Conservation (phyloP, 2,888 invertebrate genomes). For the Himalopsyche tibetana region DNA sequence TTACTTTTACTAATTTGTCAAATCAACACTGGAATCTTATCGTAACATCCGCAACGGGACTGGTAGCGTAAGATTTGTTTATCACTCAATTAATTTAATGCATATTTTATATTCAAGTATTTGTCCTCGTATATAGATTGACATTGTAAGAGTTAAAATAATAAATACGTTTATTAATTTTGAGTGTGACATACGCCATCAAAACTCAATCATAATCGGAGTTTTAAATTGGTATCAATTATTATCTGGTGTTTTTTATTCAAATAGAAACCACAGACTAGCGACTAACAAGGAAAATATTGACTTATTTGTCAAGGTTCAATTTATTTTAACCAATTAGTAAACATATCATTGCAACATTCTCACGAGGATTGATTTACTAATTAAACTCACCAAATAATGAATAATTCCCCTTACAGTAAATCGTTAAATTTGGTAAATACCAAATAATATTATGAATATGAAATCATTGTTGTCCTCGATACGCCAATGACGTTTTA, state of each 20-base stretch:
- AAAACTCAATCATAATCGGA: too few species aligned
- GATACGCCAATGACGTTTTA: slow-evolving; percentile 18
- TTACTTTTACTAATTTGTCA: too few species aligned
- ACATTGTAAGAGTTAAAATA: too few species aligned
- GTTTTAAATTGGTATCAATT: background rate
- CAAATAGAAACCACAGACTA: slow-evolving; percentile 6
- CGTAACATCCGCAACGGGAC: too few species aligned
- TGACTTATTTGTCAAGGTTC: slow-evolving; percentile 7
- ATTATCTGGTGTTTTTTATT: background rate
- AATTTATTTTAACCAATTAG: background rate
- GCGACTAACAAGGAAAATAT: background rate
- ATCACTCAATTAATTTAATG: too few species aligned
- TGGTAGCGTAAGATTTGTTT: too few species aligned
- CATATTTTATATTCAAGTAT: too few species aligned
- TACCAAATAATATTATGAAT: slow-evolving; percentile 17
- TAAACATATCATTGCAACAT: background rate
- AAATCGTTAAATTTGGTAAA: background rate
- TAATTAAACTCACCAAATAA: background rate
- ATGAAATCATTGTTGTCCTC: slow-evolving; percentile 6
- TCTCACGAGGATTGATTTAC: too few species aligned
- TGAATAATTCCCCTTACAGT: background rate
- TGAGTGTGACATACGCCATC: too few species aligned
- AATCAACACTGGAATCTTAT: too few species aligned
- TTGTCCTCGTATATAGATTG: too few species aligned
- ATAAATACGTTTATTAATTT: too few species aligned